Percentiles rank a stretch among this genome's conserved stretches.
Conservation (phyloP, 2,797 vertebrate species). For the Rhinatrema bivittatum region DNA sequence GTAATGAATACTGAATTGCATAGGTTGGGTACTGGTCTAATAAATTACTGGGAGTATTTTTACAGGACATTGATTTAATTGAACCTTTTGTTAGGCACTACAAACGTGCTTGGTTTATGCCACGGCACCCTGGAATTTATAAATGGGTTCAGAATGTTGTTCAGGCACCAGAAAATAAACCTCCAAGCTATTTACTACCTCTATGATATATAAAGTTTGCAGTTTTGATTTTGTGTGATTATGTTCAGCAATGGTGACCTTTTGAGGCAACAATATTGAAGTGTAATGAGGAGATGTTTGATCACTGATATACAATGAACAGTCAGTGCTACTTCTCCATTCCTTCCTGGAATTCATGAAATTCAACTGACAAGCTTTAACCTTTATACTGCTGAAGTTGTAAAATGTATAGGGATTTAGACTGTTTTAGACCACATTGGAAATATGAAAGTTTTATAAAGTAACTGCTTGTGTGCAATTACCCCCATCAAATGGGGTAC, state of each 20-base stretch:
- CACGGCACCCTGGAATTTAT: constrained; percentile 65
- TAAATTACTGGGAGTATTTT: constrained; percentile 45
- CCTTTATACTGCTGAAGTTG: constrained; percentile 65
- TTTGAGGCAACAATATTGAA: constrained; percentile 98
- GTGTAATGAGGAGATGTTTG: constrained; percentile 98
- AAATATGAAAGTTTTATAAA: constrained; percentile 54
- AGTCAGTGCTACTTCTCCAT: constrained; percentile 56
- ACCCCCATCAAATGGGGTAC: constrained; percentile 23
- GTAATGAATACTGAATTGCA: constrained; percentile 38
- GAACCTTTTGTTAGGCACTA: constrained; percentile 50
- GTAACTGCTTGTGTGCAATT: constrained; percentile 37
- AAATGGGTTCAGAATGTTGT: constrained; percentile 73
- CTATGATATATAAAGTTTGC: constrained; percentile 98
- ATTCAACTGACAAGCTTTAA: constrained; percentile 70
- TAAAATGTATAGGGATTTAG: constrained; percentile 53
- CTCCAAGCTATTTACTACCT: constrained; percentile 92
- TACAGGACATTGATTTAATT: constrained; percentile 61
- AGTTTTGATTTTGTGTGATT: constrained; percentile 99
- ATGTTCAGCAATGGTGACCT: constrained; percentile 98
- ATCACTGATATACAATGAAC: constrained; percentile 84
- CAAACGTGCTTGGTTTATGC: constrained; percentile 45
- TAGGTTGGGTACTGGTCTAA: constrained; percentile 35
- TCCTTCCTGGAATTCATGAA: constrained; percentile 57
- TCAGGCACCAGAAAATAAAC: constrained; percentile 87
- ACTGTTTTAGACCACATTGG: constrained; percentile 54